Conservation (phyloP, 1,140 invertebrate genomes). For the Philaenus spumarius region DNA sequence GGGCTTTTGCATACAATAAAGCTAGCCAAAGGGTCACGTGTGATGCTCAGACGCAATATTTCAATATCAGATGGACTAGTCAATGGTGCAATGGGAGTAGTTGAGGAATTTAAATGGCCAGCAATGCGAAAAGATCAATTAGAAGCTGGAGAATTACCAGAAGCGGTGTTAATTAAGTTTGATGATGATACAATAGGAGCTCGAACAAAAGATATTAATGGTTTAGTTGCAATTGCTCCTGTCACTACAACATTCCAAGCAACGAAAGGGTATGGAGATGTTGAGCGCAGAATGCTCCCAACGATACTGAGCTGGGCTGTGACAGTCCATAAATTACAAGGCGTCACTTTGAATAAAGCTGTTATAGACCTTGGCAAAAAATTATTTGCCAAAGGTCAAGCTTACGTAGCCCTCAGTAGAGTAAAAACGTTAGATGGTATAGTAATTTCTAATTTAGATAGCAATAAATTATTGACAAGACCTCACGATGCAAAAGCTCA, state of each 20-base stretch:
- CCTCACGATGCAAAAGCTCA: too few species aligned
- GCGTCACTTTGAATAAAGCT: too few species aligned
- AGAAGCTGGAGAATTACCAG: too few species aligned
- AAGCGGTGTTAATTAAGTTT: background rate
- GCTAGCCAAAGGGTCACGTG: background rate
- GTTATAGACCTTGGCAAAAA: background rate
- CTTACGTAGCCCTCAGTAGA: too few species aligned
- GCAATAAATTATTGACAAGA: too few species aligned
- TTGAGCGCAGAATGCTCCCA: background rate
- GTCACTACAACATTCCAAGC: background rate
- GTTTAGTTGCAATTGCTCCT: background rate
- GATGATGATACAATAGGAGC: background rate
- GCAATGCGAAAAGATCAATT: background rate
- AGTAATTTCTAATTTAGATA: too few species aligned
- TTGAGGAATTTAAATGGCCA: background rate
- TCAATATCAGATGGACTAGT: background rate
- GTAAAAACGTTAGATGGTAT: too few species aligned
- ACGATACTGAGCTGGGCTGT: background rate
- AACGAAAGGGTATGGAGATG: background rate
- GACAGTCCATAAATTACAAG: too few species aligned
- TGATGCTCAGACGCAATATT: background rate
- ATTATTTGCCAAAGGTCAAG: background rate
- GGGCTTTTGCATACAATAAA: background rate
- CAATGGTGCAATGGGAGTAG: background rate
- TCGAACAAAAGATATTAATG: background rate